Percentiles rank a stretch among this genome's conserved stretches.
Conservation (phyloP, 1,140 invertebrate species). For the Phocides pigmalion region DNA sequence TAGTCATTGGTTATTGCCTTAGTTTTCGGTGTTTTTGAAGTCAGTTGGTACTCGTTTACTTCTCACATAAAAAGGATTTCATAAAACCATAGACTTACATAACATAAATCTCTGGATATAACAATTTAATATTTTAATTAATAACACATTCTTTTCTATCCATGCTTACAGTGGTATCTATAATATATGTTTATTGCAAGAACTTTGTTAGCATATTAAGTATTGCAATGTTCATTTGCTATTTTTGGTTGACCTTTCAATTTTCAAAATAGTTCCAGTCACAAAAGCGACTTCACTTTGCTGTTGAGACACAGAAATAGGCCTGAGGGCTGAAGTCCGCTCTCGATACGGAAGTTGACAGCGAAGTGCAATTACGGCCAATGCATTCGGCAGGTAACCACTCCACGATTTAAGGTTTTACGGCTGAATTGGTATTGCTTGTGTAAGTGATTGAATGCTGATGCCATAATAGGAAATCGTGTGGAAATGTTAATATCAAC, state of each 20-base stretch:
- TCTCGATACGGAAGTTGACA: constrained; percentile 23
- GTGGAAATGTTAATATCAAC: too few species aligned
- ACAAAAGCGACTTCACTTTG: constrained; percentile 3
- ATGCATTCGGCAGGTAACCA: constrained; percentile 20
- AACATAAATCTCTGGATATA: too few species aligned
- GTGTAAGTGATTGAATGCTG: constrained; percentile 9
- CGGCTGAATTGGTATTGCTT: constrained; percentile 1
- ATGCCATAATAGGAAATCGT: too few species aligned
- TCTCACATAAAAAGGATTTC: too few species aligned
- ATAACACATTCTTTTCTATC: too few species aligned
- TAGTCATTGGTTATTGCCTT: too few species aligned
- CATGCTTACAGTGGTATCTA: too few species aligned
- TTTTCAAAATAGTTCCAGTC: neutral
- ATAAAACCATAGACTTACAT: too few species aligned
- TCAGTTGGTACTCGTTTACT: too few species aligned
- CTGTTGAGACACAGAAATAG: neutral
- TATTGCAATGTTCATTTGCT: neutral
- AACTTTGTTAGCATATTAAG: neutral
- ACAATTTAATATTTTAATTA: too few species aligned
- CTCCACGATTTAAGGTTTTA: constrained; percentile 4
- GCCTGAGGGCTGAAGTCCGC: constrained; percentile 1
- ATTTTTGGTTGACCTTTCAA: neutral
- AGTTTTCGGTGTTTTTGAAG: too few species aligned
- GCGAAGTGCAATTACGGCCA: constrained; percentile 16
- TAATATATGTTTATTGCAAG: neutral